Evolutionary conservation across 1,140 invertebrate species (phyloP), one percentile per base, ranked within the genome.

Genomic region (Propsilocerus akamusi): DNA sequence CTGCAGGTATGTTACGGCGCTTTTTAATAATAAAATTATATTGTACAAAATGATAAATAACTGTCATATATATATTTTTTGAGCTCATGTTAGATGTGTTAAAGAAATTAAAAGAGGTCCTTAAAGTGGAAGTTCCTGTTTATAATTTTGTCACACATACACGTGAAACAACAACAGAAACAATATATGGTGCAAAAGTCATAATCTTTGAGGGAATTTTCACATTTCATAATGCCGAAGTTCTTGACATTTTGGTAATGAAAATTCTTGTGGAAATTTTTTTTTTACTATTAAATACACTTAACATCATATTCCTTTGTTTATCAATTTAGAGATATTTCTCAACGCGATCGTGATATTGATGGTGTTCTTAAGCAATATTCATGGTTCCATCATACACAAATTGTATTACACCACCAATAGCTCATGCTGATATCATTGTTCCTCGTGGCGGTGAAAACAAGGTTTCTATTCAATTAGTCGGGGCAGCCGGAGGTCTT

Each of bases 121-220:
- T 93, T 68, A 96, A 91, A 64, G 92, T 97, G 4, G 93, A 99
- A 64, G 93, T 98, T 47, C 92, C 92, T 28, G 85, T 96, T 54
- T 97, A 97, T 63, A 96, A 97, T 72, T 99, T 99, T 72, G 80
- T 94, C 46, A 97, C 94, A 25, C 96, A 99, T 68, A 74, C 80
- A 11, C 72, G 94, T 56, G 92, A 97, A 68, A 81, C 75, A 52
- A 76, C 84, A 62, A 89, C 85, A 50, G 98, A 98, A 89, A 94
- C 86, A 20, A 97, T 99, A 83, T 99, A 99, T 68, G 96, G 96
- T 49, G 96, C 96, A 20, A 98, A 98, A 73, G 95, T 99, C 25
- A 93, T 99, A 46, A 98, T 99, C 61, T 98, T 99, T 71, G 96
- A 99, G 71, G 96, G 96, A 22, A 99, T 99, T 58, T 74, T 99